Base-by-base conservation (phyloP, 2,113 vertebrate species). In the Chloropsis cyanopogon region DNA sequence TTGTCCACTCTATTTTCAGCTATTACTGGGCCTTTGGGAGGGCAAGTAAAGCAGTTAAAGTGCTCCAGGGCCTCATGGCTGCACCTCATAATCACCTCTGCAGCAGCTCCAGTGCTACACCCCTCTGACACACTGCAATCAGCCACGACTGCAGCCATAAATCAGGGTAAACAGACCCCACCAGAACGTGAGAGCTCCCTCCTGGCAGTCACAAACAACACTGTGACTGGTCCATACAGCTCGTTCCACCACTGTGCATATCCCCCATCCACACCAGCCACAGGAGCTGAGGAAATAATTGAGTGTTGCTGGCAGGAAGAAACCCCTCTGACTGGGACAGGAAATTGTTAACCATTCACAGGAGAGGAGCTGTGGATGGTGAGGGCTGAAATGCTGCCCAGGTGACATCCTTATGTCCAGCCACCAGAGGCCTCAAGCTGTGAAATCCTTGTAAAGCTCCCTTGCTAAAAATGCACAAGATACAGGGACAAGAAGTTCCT, bases 1-100 rank as follows among this genome's bases (percentile, higher is more conserved):
- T 31, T 86, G 63, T 75, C 76, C 66, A 66, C 77, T 92, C 69
- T 46, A 28, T 93, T 95, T 85, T 88, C 87, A 90, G 42, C 47
- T 64, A 49, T 76, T 94, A 84, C 41, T 84, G 83, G 72, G 76
- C 80, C 57, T 86, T 79, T 4, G 53, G 68, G 71, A 90, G 84
- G 59, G 50, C 26, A 88, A 91, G 88, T 76, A 89, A 95, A 52
- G 61, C 65, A 73, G 68, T 86, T 93, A 91, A 86, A 82, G 31
- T 68, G 75, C 91, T 66, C 84, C 61, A 91, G 78, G 73, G 88
- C 65, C 84, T 89, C 91, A 7, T 72, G 75, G 57, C 53, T 86
- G 57, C 64, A 82, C 37, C 69, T 81, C 50, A 54, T 70, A 90
- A 96, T 91, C 81, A 92, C 81, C 35, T 65, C 44, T 84, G 50